Base-by-base conservation (phyloP, 2,113 vertebrate species). In the Sigmodon hispidus region DNA sequence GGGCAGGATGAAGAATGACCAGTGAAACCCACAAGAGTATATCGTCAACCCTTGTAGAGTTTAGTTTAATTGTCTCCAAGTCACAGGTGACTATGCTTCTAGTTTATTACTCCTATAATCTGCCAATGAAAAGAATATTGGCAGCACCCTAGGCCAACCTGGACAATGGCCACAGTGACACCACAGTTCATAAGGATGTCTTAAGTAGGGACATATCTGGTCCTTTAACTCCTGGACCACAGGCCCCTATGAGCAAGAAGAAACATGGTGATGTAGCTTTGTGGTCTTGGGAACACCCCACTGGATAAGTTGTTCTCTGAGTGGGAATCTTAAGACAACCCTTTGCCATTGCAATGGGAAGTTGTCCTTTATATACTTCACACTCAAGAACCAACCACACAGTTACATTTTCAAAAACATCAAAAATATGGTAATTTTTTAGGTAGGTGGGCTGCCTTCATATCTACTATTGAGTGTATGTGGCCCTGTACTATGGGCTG, bases 131-230 rank as follows among this genome's bases (percentile, higher is more conserved):
- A 92, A 87, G 76, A 73, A n/a, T n/a, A 72, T 15, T 7, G 43
- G 55, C 48, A 22, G 45, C 29, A 12, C 31, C 36, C 3, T 0
- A 3, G 16, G 22, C 16, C 9, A n/a, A 15, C 24, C 16, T 52
- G 31, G 7, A n/a, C 40, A 45, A 31, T 6, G 26, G 43, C 7
- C 34, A 3, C 29, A n/a, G 17, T 0, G 1, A 10, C 29, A n/a
- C 2, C 1, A 7, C 36, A 26, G 3, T 34, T 12, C 19, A 69
- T 12, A 59, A n/a, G 2, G 22, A 2, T 15, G 29, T 55, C 17
- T 1, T 2, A 7, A 40, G 17, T 17, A 1, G 70, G 52, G 12
- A 34, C 40, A 1, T 24, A 29, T 1, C 12, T 13, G 34, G 8
- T n/a, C 15, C 61, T 52, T 1, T 34, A 12, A 50, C 24, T 80